Evolutionary conservation across 2,113 vertebrate genomes (phyloP).

Genomic region (Hippocampus comes): DNA sequence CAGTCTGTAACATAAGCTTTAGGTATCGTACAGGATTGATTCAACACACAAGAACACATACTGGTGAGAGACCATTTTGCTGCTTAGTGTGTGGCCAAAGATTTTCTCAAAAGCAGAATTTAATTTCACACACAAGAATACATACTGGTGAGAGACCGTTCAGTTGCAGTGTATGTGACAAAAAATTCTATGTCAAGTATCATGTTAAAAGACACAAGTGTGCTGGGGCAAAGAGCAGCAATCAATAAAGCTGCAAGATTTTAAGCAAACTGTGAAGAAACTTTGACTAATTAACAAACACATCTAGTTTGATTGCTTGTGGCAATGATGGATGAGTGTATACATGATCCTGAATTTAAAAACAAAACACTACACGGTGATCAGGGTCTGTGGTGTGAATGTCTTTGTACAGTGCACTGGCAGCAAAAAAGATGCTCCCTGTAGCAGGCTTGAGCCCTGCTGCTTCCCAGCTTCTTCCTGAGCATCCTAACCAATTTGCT

Average conservation of each 20-base stretch:
- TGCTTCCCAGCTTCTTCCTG: too few species aligned
- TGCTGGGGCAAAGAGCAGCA: not conserved
- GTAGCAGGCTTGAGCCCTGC: too few species aligned
- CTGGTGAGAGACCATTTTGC: conserved; percentile 2
- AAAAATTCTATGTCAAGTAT: not conserved
- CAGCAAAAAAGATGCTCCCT: too few species aligned
- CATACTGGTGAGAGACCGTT: not conserved
- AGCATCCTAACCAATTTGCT: too few species aligned
- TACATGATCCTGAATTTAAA: too few species aligned
- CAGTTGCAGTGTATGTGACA: not conserved
- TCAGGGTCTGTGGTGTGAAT: too few species aligned
- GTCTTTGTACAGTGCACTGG: too few species aligned
- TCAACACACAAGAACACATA: not conserved
- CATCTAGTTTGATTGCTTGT: not conserved
- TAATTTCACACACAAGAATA: not conserved
- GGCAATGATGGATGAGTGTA: not conserved
- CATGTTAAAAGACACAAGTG: conserved; percentile 3
- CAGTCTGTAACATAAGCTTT: not conserved
- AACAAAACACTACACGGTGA: too few species aligned
- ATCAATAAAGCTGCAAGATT: not conserved
- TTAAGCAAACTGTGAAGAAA: not conserved
- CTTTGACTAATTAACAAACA: not conserved
- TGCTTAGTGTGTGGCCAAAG: not conserved
- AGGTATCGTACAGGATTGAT: not conserved
- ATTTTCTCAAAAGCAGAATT: conserved; percentile 1